Base-by-base conservation (phyloP, 2,113 vertebrate species). In the Mixornis gularis region DNA sequence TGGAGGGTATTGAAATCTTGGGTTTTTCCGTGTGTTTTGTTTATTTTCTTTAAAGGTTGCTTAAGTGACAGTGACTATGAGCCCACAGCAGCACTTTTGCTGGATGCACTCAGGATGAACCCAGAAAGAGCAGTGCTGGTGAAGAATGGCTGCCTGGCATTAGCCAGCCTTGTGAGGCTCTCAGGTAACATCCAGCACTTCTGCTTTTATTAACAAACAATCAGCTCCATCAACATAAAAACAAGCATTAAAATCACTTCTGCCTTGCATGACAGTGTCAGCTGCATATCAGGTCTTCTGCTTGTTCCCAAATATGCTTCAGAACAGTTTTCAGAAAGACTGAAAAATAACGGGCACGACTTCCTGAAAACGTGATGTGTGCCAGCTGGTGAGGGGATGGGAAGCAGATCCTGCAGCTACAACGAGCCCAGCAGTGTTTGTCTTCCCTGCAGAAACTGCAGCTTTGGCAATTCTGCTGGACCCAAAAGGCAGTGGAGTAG, bases 181-280 rank as follows among this genome's bases (percentile, higher is more conserved):
- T 98, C 98, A 27, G 98, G 98, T 98, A 96, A 94, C 48, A 43
- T 19, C 17, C 51, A 40, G n/a, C 48, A 34, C 7, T 69, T 58
- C 2, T 40, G 38, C 19, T 32, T 64, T 58, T 24, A 71, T 40
- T 69, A 22, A 70, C 29, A 32, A 30, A 48, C 73, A 40, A 60
- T 85, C 41, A 63, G 19, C 22, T 78, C 44, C 38, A 76, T 56
- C 30, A 27, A 9, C 36, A 29, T 51, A 58, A 63, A 72, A 79
- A 64, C 36, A 32, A 46, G 48, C 13, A 22, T 34, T 17, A 38
- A 32, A 82, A 59, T n/a, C 12, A 25, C 16, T 74, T 78, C 53
- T 80, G 66, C 60, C 4, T 5, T 41, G 29, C 24, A 9, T 19
- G 69, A 32, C 14, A 20, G 24, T 12, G 20, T 29, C 29, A 44